phyloP scores from a whole-genome alignment of 2,113 vertebrate genomes.

The Trochalopteron elliotii region DNA sequence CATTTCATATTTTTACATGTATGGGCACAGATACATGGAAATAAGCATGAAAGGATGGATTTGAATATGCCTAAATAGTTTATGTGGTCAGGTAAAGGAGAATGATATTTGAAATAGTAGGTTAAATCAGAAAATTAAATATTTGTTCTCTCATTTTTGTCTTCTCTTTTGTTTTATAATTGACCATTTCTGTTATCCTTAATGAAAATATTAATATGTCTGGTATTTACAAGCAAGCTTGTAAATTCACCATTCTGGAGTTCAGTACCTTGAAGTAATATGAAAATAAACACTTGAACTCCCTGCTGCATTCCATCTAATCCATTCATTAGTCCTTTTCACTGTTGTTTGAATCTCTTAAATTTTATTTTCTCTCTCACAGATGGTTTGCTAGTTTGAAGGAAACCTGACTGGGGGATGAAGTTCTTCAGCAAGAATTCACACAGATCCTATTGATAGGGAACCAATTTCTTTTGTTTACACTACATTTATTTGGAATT shows the following conservation, averaged over 20 bases:
- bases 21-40: not conserved
- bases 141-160: not conserved
- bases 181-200: not conserved
- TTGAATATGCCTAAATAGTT: not conserved
- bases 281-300: not conserved
- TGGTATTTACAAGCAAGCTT: not conserved
- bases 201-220: not conserved
- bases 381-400: not conserved
- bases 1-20: not conserved
- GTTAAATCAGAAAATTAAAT: not conserved
- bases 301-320: not conserved
- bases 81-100: not conserved
- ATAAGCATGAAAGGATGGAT: not conserved
- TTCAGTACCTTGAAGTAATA: not conserved
- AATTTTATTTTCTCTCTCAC: not conserved
- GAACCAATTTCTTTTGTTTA: not conserved
- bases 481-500: not conserved
- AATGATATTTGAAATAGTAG: not conserved
- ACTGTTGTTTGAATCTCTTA: not conserved
- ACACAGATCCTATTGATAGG: not conserved
- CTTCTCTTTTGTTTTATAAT: not conserved
- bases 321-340: not conserved
- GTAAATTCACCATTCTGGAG: not conserved
- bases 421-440: constrained; percentile 3
- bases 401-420: not conserved